Evolutionary conservation across 1,140 invertebrate genomes (phyloP).

Genomic region (Bombus polaris): DNA sequence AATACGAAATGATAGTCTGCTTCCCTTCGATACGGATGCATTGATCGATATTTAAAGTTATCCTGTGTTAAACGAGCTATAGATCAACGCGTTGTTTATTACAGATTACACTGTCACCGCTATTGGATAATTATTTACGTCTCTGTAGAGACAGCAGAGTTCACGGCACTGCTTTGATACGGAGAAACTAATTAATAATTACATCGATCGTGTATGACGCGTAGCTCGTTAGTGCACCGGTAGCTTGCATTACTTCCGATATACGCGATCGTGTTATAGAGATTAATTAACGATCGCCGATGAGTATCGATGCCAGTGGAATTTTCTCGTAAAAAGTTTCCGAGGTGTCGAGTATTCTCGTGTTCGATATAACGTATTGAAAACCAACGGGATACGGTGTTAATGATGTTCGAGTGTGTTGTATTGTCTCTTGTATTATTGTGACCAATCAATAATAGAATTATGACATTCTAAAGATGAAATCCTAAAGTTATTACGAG

Average conservation of each 20-base stretch:
- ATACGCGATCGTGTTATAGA: conserved; percentile 11
- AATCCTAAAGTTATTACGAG: background rate
- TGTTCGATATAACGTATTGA: background rate
- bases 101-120: conserved; percentile 7
- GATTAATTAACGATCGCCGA: conserved; percentile 48
- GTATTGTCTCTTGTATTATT: background rate
- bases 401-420: background rate
- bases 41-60: background rate
- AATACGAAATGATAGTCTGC: background rate
- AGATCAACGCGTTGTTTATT: conserved; percentile 25
- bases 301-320: conserved; percentile 1
- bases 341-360: background rate
- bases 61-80: background rate
- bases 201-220: conserved; percentile 40
- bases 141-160: conserved; percentile 46
- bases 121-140: conserved; percentile 65
- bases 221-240: conserved; percentile 38
- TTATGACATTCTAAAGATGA: background rate
- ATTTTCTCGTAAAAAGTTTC: background rate
- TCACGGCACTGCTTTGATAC: conserved; percentile 46
- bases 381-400: background rate
- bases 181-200: conserved; percentile 61
- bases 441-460: background rate
- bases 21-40: background rate
- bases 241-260: background rate